Conservation (phyloP, 2,797 vertebrate species). For the Mormyrus proboscirostris region DNA sequence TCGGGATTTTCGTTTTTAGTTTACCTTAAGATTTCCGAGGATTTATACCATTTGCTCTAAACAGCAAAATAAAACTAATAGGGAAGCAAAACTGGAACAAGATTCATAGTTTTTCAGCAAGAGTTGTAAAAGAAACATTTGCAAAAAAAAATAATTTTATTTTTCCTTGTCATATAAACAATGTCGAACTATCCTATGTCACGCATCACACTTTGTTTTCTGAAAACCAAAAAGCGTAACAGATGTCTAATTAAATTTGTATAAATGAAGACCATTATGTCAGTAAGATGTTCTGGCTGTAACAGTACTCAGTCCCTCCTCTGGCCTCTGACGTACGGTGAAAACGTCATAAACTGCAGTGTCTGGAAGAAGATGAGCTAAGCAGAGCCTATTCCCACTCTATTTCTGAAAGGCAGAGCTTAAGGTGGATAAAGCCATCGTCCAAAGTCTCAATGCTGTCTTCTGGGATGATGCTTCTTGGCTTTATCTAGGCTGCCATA, state of each 20-base stretch:
- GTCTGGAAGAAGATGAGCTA: background rate
- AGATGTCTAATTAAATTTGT: conserved; percentile 4
- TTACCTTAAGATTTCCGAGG: background rate
- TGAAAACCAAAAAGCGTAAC: conserved; percentile 10
- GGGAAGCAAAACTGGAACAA: background rate
- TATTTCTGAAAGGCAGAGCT: background rate
- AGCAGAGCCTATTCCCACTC: background rate
- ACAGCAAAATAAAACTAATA: background rate
- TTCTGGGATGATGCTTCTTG: background rate
- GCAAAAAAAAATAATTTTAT: background rate
- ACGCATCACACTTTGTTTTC: conserved; percentile 5
- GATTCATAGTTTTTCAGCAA: background rate
- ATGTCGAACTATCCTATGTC: background rate
- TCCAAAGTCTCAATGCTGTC: background rate
- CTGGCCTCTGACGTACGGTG: background rate
- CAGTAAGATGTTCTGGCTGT: background rate
- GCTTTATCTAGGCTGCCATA: background rate
- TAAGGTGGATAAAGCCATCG: background rate
- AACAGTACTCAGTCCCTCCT: background rate
- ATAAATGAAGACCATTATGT: background rate
- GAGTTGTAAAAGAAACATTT: background rate
- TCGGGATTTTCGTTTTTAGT: background rate
- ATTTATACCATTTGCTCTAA: conserved; percentile 1
- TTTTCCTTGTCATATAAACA: background rate
- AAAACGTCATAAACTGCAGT: background rate